Evolutionary conservation across 2,797 vertebrate species (phyloP), one percentile per base, ranked within the genome.

Genomic region (Leptoclinus maculatus): DNA sequence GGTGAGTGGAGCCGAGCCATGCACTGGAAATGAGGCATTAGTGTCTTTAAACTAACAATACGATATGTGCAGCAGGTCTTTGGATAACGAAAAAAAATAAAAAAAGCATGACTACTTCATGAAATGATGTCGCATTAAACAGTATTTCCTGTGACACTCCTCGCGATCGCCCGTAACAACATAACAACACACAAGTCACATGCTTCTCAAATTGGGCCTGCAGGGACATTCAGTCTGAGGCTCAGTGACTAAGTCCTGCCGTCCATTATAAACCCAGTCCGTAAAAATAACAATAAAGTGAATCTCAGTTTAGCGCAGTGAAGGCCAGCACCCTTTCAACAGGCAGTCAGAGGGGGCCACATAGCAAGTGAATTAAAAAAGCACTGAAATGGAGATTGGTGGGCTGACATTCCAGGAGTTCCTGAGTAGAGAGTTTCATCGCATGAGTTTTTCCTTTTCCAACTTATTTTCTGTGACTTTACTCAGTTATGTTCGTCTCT

Each of bases 221-320:
- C 68, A 71, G 68, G 80, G 74, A 87, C 83, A 17, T 65, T 47
- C 56, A 62, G 76, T 83, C 86, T 77, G 79, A 76, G 72, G 57
- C 47, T 71, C 47, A 0, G 66, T 85, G 86, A 85, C 87, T 80
- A 83, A 86, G 66, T 72, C 74, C 78, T 83, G 72, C 84, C 89
- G 63, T 38, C 16, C 27, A 1, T 63, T 82, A 87, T 88, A 74
- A 80, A 80, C 47, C 23, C 69, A 64, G 74, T 57, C 16, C 62
- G 74, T 71, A 53, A 78, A 27, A 88, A 87, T 64, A 80, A 73
- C 53, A 71, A 65, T 73, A 39, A 36, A 74, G 76, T 63, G 11
- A 68, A 79, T 66, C 16, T 71, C 16, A 54, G 39, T 66, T 73
- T 36, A 47, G 59, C 47, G 54, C 60, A 58, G 13, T 58, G 17